Evolutionary conservation across 1,140 invertebrate species (phyloP), one percentile per base, ranked within the genome.

Genomic region (Whitmania pigra): DNA sequence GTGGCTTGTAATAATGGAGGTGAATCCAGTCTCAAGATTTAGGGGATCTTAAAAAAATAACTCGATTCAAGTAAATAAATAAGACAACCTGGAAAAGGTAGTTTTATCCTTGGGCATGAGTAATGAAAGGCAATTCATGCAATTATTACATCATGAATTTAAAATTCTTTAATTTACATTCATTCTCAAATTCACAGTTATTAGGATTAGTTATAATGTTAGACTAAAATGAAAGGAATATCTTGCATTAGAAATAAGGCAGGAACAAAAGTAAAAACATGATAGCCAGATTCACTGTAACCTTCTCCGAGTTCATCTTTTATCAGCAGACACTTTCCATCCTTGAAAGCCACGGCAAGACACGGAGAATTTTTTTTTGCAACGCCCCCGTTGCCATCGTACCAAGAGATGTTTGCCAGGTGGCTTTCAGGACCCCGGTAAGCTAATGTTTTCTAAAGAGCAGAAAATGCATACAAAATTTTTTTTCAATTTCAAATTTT

Each of bases 281-380:
- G 74, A 25, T 70, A 29, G 54, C 4, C 53, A 11, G 9, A 31
- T 49, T 17, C 43, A 49, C 22, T 13, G 22, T 15, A 82, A 91
- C 90, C 86, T 80, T 92, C 89, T 82, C 97, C 94, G 78, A 85
- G 89, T 78, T 93, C 91, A 79, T 89, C 88, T 76, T 87, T 87
- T 90, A 97, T 94, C 22, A 97, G 83, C 78, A 94, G 88, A 75
- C 94, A 85, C 73, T 87, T 84, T 0, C 94, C 94, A 81, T 87
- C 90, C 81, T 90, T 88, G 82, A 92, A 97, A 76, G 89, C 92
- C 75, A 97, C 88, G 0, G 88, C 89, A 31, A 97, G 82, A 31
- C 88, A 86, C 0, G 93, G 93, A 78, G 87, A 87, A 74, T 89
- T 88, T 0, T 85, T 78, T 27, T 89, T 86, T 0, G 88, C 80